Evolutionary conservation across 2,888 invertebrate genomes (phyloP).

Genomic region (Mesochorus sp.): DNA sequence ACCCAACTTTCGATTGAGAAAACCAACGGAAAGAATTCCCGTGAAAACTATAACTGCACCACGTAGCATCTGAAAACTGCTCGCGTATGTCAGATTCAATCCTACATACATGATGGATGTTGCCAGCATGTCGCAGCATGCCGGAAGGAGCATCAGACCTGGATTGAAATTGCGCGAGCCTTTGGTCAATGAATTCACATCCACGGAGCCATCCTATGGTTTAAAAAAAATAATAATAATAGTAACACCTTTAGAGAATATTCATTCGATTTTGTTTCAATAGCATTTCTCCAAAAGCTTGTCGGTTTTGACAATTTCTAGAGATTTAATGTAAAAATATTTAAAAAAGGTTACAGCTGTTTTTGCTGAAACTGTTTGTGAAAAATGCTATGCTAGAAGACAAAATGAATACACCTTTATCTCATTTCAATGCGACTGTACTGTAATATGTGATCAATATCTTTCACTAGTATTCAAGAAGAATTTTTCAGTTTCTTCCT

Average conservation of each 20-base stretch:
- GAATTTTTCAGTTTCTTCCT: conserved; percentile 4
- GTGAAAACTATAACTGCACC: conserved; percentile 95
- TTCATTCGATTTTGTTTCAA: background rate
- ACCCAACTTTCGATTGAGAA: conserved; percentile 87
- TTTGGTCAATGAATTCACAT: conserved; percentile 85
- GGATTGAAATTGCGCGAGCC: conserved; percentile 91
- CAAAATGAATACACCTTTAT: too few relatives aligned
- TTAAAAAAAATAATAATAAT: conserved; percentile 5
- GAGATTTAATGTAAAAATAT: too few relatives aligned
- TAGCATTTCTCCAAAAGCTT: background rate
- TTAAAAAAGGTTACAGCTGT: too few relatives aligned
- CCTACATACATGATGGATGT: conserved; percentile 96
- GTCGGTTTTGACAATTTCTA: too few relatives aligned
- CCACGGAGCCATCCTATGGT: conserved; percentile 74
- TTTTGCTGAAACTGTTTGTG: too few relatives aligned
- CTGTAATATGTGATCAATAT: background rate
- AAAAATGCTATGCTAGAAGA: too few relatives aligned
- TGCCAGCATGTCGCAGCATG: conserved; percentile 93
- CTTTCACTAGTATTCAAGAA: conserved; percentile 2
- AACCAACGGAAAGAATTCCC: conserved; percentile 92
- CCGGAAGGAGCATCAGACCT: conserved; percentile 91
- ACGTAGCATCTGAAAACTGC: conserved; percentile 98
- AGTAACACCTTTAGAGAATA: background rate
- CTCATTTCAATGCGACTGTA: too few relatives aligned
- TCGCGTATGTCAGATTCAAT: conserved; percentile 94